phyloP scores from a whole-genome alignment of 2,888 invertebrate species.

The Caenorhabditis drosophilae region DNA sequence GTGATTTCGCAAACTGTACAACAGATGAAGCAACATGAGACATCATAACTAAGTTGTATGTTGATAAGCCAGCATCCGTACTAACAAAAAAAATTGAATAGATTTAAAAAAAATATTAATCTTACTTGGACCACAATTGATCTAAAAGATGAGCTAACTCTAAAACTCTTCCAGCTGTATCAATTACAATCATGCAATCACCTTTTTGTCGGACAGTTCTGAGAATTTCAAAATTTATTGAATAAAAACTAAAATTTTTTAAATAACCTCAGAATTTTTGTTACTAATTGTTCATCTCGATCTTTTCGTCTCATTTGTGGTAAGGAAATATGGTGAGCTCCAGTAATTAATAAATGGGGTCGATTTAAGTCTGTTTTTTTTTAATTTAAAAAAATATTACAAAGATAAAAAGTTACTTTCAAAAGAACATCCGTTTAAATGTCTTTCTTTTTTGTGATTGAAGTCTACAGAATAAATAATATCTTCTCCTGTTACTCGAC shows the following conservation, averaged over 20 bases:
- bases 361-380: conserved; percentile 81
- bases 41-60: conserved; percentile 88
- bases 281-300: conserved; percentile 94
- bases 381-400: too few species aligned
- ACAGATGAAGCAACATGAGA: conserved; percentile 98
- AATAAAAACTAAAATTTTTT: neutral
- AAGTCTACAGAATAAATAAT: conserved; percentile 84
- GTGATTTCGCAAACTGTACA: conserved; percentile 89
- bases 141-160: conserved; percentile 92
- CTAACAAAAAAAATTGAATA: conserved; percentile 38
- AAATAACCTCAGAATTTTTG: conserved; percentile 72
- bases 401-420: conserved; percentile 49
- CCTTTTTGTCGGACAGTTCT: conserved; percentile 87
- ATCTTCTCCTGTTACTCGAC: conserved; percentile 78
- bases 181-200: conserved; percentile 91
- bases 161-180: conserved; percentile 90
- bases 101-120: neutral
- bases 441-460: conserved; percentile 95
- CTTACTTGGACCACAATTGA: conserved; percentile 65
- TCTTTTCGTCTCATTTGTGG: conserved; percentile 80
- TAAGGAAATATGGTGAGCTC: conserved; percentile 92
- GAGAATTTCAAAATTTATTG: conserved; percentile 2
- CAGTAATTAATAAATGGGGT: conserved; percentile 91
- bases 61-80: conserved; percentile 90
- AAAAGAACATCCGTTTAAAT: conserved; percentile 65